Percentiles rank a stretch among this genome's conserved stretches.
Evolutionary conservation across 2,888 invertebrate genomes (phyloP).

Genomic region (Acanthosepion pharaonis): DNA sequence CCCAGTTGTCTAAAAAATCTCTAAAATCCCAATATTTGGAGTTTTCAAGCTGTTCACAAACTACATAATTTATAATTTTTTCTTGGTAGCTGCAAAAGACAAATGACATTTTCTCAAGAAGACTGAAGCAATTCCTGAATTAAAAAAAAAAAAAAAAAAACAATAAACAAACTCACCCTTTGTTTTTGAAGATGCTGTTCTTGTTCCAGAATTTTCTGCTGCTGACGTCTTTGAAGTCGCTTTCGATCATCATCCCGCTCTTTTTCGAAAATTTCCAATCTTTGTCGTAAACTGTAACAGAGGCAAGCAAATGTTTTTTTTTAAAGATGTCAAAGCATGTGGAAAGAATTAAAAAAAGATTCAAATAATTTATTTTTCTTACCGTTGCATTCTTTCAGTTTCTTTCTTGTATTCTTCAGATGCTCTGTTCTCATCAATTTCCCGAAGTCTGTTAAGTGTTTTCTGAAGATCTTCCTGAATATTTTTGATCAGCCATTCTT

Average conservation of each 20-base stretch:
- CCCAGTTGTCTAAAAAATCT: too few relatives aligned
- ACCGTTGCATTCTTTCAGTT: slow-evolving; percentile 68
- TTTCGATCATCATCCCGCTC: slow-evolving; percentile 68
- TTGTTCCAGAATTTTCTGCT: slow-evolving; percentile 76
- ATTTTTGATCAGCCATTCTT: slow-evolving; percentile 72
- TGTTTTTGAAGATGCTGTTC: slow-evolving; percentile 78
- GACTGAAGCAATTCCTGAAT: background rate
- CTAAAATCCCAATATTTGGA: too few relatives aligned
- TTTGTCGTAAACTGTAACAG: slow-evolving; percentile 63
- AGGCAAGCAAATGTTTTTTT: background rate
- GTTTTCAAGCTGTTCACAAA: too few relatives aligned
- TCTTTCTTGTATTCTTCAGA: slow-evolving; percentile 66
- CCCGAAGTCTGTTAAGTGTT: slow-evolving; percentile 71
- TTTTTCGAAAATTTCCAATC: slow-evolving; percentile 70
- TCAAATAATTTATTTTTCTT: slow-evolving; percentile 40
- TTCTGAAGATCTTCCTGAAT: slow-evolving; percentile 76
- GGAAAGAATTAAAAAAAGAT: background rate
- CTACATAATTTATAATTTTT: too few relatives aligned
- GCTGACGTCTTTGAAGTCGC: slow-evolving; percentile 65
- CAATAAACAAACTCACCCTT: slow-evolving; percentile 57
- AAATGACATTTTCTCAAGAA: background rate
- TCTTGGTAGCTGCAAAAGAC: too few relatives aligned
- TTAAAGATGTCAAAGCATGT: background rate
- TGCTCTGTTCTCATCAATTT: slow-evolving; percentile 64
- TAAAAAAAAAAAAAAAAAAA: too few relatives aligned